A percentile compares a stretch with the other conserved stretches of the same genome.
These are phyloP conservation scores for Stramonita haemastoma DNA, from an alignment of 2,888 invertebrate species.

Conservation along the genomic window DNA sequence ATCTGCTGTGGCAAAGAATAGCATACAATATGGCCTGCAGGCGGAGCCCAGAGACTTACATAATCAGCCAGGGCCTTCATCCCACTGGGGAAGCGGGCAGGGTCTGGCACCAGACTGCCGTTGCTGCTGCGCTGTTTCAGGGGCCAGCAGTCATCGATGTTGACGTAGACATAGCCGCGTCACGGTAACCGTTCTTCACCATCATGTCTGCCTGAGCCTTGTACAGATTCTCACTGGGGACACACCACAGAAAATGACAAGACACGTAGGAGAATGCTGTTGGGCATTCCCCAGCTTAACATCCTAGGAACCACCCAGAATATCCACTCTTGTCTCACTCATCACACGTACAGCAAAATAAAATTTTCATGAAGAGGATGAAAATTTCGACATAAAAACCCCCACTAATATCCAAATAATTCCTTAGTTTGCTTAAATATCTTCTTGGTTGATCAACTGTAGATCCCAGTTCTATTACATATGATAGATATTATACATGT, in stretches of 20 bases:
- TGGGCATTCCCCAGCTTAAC: no score
- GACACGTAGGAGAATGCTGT: not conserved
- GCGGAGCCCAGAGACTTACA: constrained; percentile 81
- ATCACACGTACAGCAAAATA: no score
- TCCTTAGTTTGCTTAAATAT: no score
- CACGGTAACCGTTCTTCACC: constrained; percentile 90
- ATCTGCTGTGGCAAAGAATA: not conserved
- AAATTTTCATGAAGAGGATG: not conserved
- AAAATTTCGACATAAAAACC: no score
- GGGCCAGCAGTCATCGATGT: constrained; percentile 88
- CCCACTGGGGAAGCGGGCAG: constrained; percentile 92
- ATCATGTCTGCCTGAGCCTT: constrained; percentile 77
- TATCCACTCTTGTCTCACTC: no score
- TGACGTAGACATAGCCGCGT: constrained; percentile 89
- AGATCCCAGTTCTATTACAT: no score
- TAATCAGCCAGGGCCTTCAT: constrained; percentile 93
- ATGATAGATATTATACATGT: no score
- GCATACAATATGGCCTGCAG: not conserved
- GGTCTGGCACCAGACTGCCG: constrained; percentile 90
- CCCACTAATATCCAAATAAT: no score
- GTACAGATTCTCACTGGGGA: constrained; percentile 76
- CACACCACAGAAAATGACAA: not conserved
- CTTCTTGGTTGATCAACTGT: no score
- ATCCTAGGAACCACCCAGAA: no score
- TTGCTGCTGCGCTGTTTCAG: constrained; percentile 86